A percentile compares a stretch with the other conserved stretches of the same genome.
Conservation (phyloP, 2,888 invertebrate genomes). For the Agrilus mali region DNA sequence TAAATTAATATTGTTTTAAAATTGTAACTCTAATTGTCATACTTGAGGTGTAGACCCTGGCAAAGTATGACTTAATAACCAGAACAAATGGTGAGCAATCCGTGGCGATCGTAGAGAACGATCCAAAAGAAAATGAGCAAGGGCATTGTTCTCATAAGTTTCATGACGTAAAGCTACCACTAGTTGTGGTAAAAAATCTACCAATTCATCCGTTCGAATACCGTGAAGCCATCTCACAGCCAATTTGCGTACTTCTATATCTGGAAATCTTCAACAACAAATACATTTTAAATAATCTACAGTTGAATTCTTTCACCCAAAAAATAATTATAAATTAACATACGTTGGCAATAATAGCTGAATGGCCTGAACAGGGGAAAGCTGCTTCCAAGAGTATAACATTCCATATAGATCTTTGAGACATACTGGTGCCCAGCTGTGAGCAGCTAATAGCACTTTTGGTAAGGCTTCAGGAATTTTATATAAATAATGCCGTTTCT, state of each 20-base stretch:
- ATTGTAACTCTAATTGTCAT: conserved; percentile 15
- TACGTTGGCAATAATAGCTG: conserved; percentile 87
- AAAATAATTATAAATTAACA: conserved; percentile 16
- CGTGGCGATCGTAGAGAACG: conserved; percentile 76
- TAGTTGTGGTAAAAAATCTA: conserved; percentile 86
- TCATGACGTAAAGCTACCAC: conserved; percentile 84
- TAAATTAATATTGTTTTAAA: conserved; percentile 4
- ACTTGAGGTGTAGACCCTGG: conserved; percentile 75
- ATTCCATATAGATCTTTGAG: conserved; percentile 77
- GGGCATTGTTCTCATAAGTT: conserved; percentile 79
- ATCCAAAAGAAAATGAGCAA: conserved; percentile 71
- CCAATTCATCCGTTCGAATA: conserved; percentile 76
- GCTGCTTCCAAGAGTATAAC: conserved; percentile 74
- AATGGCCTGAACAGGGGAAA: conserved; percentile 80
- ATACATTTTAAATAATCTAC: neutral
- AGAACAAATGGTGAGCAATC: conserved; percentile 90
- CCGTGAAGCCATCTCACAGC: conserved; percentile 73
- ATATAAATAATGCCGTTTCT: conserved; percentile 81
- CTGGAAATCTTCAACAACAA: conserved; percentile 62
- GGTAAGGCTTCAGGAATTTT: conserved; percentile 75
- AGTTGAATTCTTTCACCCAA: neutral
- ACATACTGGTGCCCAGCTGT: conserved; percentile 84
- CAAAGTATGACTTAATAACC: conserved; percentile 76
- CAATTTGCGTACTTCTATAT: conserved; percentile 70
- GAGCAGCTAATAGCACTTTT: conserved; percentile 74